phyloP scores from a whole-genome alignment of 2,797 vertebrate genomes.

The Poeciliopsis gracilis region DNA sequence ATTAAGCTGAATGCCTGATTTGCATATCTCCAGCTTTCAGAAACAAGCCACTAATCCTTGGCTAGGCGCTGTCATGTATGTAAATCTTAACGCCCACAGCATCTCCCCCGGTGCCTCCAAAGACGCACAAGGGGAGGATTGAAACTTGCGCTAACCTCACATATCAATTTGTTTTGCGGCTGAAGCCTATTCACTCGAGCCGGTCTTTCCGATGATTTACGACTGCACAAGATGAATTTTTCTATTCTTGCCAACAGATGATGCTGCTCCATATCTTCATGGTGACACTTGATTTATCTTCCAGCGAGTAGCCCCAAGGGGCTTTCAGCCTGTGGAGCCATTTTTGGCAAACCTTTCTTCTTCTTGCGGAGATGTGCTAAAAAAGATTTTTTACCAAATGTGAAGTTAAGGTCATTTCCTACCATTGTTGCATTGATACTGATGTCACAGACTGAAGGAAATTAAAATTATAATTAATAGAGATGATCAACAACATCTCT shows the following conservation, averaged over 20 bases:
- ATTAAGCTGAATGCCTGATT: constrained; percentile 22
- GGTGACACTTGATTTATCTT: constrained; percentile 76
- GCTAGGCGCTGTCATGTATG: constrained; percentile 34
- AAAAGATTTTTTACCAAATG: constrained; percentile 9
- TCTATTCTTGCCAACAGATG: constrained; percentile 76
- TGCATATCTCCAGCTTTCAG: constrained; percentile 43
- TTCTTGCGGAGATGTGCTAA: constrained; percentile 38
- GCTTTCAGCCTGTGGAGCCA: constrained; percentile 47
- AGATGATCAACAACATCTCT: not conserved
- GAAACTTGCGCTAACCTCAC: constrained; percentile 69
- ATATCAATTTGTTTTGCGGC: constrained; percentile 75
- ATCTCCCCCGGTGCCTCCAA: constrained; percentile 57
- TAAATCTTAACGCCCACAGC: constrained; percentile 57
- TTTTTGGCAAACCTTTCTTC: constrained; percentile 60
- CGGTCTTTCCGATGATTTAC: constrained; percentile 73
- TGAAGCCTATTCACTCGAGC: constrained; percentile 67
- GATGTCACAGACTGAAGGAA: constrained; percentile 51
- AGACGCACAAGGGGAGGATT: constrained; percentile 43
- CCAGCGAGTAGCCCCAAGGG: constrained; percentile 44
- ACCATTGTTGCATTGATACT: constrained; percentile 52
- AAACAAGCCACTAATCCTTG: constrained; percentile 48
- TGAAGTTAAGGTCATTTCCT: constrained; percentile 51
- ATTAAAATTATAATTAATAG: constrained; percentile 30
- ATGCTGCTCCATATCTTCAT: constrained; percentile 67
- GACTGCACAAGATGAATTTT: constrained; percentile 75